Evolutionary conservation across 2,113 vertebrate species (phyloP).

Genomic region (Corythornis madagascariensis): DNA sequence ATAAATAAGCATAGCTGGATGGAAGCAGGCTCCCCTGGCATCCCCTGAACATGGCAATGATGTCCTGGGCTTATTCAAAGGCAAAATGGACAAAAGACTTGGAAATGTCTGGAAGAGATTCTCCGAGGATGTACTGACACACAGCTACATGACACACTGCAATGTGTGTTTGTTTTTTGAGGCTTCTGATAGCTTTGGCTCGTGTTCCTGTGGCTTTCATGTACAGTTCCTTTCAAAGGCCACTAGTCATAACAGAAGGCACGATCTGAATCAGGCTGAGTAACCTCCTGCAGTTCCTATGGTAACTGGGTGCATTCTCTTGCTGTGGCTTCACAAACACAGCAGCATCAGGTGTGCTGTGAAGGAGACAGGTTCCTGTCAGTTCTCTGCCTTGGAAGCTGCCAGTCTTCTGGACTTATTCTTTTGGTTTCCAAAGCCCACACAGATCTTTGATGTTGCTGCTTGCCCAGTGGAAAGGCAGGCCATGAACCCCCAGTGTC

Average conservation of each 20-base stretch:
- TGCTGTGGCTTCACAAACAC: conserved; percentile 18
- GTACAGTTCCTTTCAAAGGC: not conserved
- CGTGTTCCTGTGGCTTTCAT: not conserved
- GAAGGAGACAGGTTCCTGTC: not conserved
- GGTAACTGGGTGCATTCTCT: conserved; percentile 59
- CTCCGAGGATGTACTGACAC: fast-evolving
- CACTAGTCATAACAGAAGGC: not conserved
- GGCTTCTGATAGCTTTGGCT: not conserved
- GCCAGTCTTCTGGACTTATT: not conserved
- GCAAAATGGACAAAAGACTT: not conserved
- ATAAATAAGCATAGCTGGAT: not conserved
- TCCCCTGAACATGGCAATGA: not conserved
- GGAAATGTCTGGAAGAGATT: not conserved
- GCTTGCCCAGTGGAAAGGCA: not conserved
- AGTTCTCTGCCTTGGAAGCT: not conserved
- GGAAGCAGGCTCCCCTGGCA: not conserved
- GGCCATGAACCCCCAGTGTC: not conserved
- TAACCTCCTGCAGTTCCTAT: conserved; percentile 66
- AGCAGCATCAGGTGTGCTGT: not conserved
- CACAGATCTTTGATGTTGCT: not conserved
- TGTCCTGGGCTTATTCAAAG: not conserved
- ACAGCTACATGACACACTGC: not conserved
- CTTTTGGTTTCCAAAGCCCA: not conserved
- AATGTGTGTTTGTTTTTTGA: not conserved
- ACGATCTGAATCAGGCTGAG: conserved; percentile 35